A percentile compares a stretch with the other conserved stretches of the same genome.
phyloP scores from a whole-genome alignment of 2,888 invertebrate species.

The Hypena proboscidalis region DNA sequence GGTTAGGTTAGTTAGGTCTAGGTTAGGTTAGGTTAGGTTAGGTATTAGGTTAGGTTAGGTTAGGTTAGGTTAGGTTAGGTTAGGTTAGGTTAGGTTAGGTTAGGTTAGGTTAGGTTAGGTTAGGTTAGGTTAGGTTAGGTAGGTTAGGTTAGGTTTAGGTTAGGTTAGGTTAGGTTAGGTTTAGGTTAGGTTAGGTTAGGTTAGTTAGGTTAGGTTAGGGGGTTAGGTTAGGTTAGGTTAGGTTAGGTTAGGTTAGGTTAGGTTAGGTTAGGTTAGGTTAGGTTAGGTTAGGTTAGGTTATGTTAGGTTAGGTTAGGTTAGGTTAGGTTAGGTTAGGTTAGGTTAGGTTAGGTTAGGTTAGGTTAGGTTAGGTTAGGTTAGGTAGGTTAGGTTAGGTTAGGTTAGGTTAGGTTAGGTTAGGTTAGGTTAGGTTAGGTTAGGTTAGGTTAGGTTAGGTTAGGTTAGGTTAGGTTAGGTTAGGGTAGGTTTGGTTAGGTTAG shows the following conservation, averaged over 20 bases:
- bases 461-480: slow-evolving; percentile 34
- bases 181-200: slow-evolving; percentile 27
- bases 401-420: slow-evolving; percentile 38
- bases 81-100: slow-evolving; percentile 36
- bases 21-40: slow-evolving; percentile 38
- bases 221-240: too few relatives aligned
- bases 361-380: slow-evolving; percentile 39
- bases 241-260: slow-evolving; percentile 28
- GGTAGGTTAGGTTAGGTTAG: slow-evolving; percentile 41
- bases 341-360: slow-evolving; percentile 38
- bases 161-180: too few relatives aligned
- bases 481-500: slow-evolving; percentile 32
- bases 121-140: slow-evolving; percentile 21
- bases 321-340: slow-evolving; percentile 39
- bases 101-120: slow-evolving; percentile 34
- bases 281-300: too few relatives aligned
- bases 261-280: slow-evolving; percentile 24
- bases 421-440: slow-evolving; percentile 41
- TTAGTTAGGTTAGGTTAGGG: slow-evolving; percentile 29
- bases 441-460: slow-evolving; percentile 37
- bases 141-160: too few relatives aligned
- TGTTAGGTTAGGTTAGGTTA: slow-evolving; percentile 36
- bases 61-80: slow-evolving; percentile 36
- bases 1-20: slow-evolving; percentile 41
- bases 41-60: too few relatives aligned